These are phyloP conservation scores for Branchellion lobata DNA, from an alignment of 2,888 invertebrate genomes.

Conservation along the genomic window DNA sequence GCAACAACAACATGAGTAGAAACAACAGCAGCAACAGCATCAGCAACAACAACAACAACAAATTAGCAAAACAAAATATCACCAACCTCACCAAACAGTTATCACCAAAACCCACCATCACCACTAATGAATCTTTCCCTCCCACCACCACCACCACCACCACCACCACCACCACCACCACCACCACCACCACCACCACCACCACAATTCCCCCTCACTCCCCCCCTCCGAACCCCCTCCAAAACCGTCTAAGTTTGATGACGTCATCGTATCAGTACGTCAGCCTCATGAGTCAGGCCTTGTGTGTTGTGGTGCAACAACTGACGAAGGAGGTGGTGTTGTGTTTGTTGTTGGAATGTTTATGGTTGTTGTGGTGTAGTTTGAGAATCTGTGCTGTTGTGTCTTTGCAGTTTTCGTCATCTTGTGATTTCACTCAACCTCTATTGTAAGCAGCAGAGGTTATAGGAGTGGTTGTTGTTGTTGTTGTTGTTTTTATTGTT, in stretches of 20 bases:
- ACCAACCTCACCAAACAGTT: not conserved
- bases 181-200: not conserved
- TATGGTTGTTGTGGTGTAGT: too few species aligned
- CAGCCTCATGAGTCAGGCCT: not conserved
- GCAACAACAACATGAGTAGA: not conserved
- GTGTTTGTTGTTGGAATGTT: not conserved
- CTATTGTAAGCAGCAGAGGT: too few species aligned
- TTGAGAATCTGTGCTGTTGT: too few species aligned
- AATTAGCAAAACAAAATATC: not conserved
- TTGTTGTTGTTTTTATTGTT: too few species aligned
- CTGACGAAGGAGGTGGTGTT: constrained; percentile 2
- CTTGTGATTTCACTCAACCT: too few species aligned
- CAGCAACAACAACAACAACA: constrained; percentile 4
- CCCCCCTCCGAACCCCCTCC: not conserved
- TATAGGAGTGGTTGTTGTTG: too few species aligned
- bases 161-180: not conserved
- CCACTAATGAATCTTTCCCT: not conserved
- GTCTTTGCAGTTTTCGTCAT: too few species aligned
- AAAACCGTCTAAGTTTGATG: not conserved
- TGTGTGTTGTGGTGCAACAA: constrained; percentile 5
- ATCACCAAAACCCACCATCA: too few species aligned
- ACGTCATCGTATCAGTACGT: not conserved
- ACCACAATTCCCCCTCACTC: not conserved
- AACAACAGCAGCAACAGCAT: not conserved
- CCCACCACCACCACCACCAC: not conserved